These are phyloP conservation scores for Mystacornis crossleyi DNA, from an alignment of 2,113 vertebrate species.

Conservation along the genomic window DNA sequence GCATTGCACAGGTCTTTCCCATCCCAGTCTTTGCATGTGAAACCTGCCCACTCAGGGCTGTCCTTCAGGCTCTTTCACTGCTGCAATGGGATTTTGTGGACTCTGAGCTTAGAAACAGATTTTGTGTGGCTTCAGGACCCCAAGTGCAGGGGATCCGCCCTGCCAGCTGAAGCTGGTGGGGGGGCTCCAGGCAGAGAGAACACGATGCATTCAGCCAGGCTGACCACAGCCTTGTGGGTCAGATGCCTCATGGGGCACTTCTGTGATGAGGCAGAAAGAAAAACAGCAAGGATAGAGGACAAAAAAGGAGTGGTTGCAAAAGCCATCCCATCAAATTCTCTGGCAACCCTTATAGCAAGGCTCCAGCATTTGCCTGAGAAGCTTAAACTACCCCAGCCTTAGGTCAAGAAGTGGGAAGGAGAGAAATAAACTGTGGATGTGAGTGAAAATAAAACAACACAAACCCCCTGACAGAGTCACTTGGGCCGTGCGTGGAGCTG, in stretches of 20 bases:
- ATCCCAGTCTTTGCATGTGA: not conserved
- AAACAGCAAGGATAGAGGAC: not conserved
- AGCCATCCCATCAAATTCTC: not conserved
- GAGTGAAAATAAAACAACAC: slow-evolving; percentile 23
- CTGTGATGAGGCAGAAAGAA: not conserved
- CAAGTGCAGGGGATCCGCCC: not conserved
- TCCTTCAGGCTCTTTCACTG: not conserved
- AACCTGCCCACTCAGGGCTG: not conserved
- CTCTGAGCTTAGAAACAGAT: not conserved
- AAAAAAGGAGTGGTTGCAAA: not conserved
- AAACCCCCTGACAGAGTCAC: not conserved
- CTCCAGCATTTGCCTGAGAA: not conserved
- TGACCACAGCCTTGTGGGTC: not conserved
- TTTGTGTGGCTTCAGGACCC: not conserved
- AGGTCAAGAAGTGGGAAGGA: slow-evolving; percentile 46
- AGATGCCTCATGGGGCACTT: not conserved
- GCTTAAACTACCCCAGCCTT: not conserved
- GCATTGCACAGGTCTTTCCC: not conserved
- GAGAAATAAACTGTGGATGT: slow-evolving; percentile 40
- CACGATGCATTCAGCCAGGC: not conserved
- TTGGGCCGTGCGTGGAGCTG: not conserved
- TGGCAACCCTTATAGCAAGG: not conserved
- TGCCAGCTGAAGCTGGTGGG: not conserved
- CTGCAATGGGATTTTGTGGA: not conserved
- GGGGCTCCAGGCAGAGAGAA: not conserved